Conservation (phyloP, 30 jellyfish, hydroid and myxozoan species). For the Turritopsis dohrnii region DNA sequence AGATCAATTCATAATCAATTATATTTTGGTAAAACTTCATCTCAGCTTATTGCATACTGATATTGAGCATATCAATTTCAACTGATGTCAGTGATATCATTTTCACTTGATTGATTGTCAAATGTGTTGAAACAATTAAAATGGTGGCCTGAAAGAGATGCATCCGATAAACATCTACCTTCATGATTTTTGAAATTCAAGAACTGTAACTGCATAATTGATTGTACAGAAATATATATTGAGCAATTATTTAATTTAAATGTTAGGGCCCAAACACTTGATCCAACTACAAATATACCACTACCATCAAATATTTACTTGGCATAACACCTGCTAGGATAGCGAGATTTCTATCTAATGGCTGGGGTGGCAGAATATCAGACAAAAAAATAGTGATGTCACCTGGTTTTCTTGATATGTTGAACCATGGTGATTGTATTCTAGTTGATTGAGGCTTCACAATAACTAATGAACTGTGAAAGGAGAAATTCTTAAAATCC, state of each 20-base stretch:
- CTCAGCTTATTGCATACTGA: constrained; percentile 1
- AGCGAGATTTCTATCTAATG: constrained; percentile 34
- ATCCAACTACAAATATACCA: constrained; percentile 5
- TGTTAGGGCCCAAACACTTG: constrained; percentile 3
- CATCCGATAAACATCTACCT: background rate
- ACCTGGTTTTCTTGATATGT: constrained; percentile 43
- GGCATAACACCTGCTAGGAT: constrained; percentile 23
- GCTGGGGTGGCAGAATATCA: constrained; percentile 53
- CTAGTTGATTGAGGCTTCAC: constrained; percentile 37
- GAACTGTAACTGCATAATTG: constrained; percentile 9
- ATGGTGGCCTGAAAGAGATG: constrained; percentile 12
- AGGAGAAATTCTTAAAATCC: constrained; percentile 10
- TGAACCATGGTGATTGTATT: constrained; percentile 42
- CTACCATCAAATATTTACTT: constrained; percentile 2
- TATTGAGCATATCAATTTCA: constrained; percentile 2
- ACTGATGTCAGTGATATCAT: background rate
- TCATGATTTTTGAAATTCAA: background rate
- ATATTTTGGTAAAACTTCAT: background rate
- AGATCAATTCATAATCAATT: background rate
- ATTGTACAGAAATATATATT: background rate
- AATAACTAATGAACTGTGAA: background rate
- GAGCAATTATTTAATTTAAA: background rate
- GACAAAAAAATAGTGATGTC: constrained; percentile 36
- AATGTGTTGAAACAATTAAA: constrained; percentile 4
- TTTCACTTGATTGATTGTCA: background rate